Base-by-base conservation (phyloP, 2,888 invertebrate genomes). In the Brachyptera putata region DNA sequence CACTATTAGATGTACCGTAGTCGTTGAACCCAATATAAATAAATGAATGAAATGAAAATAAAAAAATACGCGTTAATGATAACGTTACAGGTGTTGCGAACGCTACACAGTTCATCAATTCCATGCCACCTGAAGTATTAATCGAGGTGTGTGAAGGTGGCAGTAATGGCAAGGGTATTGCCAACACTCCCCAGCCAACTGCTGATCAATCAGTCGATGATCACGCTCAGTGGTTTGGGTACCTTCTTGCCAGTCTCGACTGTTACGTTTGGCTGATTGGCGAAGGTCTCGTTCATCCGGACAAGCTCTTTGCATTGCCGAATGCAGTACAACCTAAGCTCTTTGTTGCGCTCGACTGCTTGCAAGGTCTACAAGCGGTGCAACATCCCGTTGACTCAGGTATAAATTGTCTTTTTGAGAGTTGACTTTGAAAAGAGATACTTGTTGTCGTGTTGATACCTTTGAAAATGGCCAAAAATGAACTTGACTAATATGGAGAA, bases 191-290 rank as follows among this genome's bases (percentile, higher is more conserved):
- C 46, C 64, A 48, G 56, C 65, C 30, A 56, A 59, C 3, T 26
- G 5, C 53, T 13, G 22, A 30, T 9, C 18, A 53, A 7, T 14
- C 53, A 9, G 16, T 53, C 18, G 53, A 36, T 2, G 9, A 53
- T 7, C 53, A 36, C 9, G 16, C 69, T 21, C 71, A 70, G 16
- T 76, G 74, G 75, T 65, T 80, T 43, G 70, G 74, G 34, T 66
- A 68, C 11, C 69, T 81, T 1, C 63, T 75, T 2, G 71, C 74
- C 34, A 71, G 73, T 26, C 67, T 81, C 2, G 79, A 81, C 63
- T 74, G 70, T 56, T 76, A 74, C 49, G 69, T 67, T 57, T 74
- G 70, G 72, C 66, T 71, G 21, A 62, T 70, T 39, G 63, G 64
- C 13, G 64, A 68, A 48, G 3, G 24, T 9, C 34, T 63, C 13